These are phyloP conservation scores for Cryptotis parvus DNA, from an alignment of 2,113 vertebrate species.

Conservation along the genomic window DNA sequence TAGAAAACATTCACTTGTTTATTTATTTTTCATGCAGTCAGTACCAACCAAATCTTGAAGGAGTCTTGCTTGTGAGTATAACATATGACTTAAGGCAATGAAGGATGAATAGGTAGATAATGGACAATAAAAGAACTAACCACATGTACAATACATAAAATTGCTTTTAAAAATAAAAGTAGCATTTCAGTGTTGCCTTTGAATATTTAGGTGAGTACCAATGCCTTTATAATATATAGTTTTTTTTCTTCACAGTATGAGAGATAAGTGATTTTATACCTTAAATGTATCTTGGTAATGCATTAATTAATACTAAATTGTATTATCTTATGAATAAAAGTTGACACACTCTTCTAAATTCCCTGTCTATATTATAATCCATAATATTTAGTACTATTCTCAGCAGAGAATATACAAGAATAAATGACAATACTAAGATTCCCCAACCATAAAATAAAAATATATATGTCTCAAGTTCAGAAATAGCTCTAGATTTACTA, in stretches of 20 bases:
- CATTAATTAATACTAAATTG: neutral
- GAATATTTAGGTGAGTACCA: neutral
- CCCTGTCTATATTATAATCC: neutral
- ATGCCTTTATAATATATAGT: neutral
- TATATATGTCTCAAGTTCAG: constrained; percentile 29
- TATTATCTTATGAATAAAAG: neutral
- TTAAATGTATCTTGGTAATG: constrained; percentile 3
- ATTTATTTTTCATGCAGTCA: constrained; percentile 5
- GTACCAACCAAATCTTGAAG: neutral
- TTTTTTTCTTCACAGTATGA: neutral
- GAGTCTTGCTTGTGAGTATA: neutral
- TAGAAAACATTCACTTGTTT: too few relatives aligned
- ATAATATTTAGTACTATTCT: neutral
- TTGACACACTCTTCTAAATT: neutral
- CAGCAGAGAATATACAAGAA: neutral
- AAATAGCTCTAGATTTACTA: neutral
- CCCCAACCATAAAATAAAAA: constrained; percentile 41
- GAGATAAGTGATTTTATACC: neutral
- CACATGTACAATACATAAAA: too few relatives aligned
- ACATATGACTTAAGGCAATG: neutral
- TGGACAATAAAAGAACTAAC: neutral
- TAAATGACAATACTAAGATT: constrained; percentile 36
- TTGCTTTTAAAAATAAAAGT: too few relatives aligned
- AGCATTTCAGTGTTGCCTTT: neutral
- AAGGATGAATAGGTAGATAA: neutral